Evolutionary conservation across 1,140 invertebrate genomes (phyloP).

Genomic region (Ooceraea biroi): DNA sequence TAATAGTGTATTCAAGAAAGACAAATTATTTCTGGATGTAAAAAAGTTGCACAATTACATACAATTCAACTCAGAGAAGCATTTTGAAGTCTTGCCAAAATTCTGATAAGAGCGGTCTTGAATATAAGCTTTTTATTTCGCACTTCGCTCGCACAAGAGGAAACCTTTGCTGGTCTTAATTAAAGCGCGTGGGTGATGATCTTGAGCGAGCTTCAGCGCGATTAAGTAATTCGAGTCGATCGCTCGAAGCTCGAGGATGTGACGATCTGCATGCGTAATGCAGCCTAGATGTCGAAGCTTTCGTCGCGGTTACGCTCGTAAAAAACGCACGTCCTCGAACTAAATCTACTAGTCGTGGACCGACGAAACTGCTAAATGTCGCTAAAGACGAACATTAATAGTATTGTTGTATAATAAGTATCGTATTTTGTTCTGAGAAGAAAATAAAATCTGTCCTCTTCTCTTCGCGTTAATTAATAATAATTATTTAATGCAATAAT

Average conservation of each 20-base stretch:
- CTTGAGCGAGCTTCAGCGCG: conserved; percentile 26
- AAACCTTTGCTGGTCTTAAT: conserved; percentile 27
- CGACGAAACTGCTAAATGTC: conserved; percentile 78
- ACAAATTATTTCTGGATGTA: no score
- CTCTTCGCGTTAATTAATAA: background rate
- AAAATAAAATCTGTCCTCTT: background rate
- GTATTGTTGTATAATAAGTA: no score
- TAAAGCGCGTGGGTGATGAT: conserved; percentile 71
- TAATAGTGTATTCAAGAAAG: no score
- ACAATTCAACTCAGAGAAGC: background rate
- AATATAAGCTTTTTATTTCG: background rate
- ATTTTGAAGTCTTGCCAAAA: background rate
- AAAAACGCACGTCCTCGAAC: conserved; percentile 79
- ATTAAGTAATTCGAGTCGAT: conserved; percentile 74
- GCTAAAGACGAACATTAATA: conserved; percentile 16
- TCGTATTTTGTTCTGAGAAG: no score
- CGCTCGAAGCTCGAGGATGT: conserved; percentile 65
- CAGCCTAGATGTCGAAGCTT: conserved; percentile 69
- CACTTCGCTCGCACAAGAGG: background rate
- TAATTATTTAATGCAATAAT: no score
- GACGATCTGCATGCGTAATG: conserved; percentile 73
- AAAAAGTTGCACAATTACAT: no score
- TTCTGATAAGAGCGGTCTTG: background rate
- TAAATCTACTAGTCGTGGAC: conserved; percentile 79
- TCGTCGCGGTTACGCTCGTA: conserved; percentile 74